phyloP scores from a whole-genome alignment of 2,888 invertebrate species.

The Hyposoter dolosus region DNA sequence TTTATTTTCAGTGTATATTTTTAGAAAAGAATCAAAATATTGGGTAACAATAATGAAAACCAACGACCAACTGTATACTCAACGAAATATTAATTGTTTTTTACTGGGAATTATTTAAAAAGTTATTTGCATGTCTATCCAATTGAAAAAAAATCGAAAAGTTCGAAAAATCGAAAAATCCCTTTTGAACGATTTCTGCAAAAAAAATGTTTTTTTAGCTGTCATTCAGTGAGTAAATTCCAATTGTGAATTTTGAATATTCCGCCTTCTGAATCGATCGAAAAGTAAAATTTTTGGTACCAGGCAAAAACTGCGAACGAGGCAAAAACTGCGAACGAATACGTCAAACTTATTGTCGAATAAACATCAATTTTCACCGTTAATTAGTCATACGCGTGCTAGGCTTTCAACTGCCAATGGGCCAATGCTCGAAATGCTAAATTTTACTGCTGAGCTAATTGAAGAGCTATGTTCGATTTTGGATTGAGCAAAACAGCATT shows the following conservation, averaged over 20 bases:
- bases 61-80: no score
- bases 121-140: no score
- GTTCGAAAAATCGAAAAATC: no score
- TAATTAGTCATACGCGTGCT: slow-evolving; percentile 6
- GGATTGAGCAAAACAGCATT: background rate
- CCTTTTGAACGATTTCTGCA: no score
- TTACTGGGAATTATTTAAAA: no score
- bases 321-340: background rate
- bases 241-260: background rate
- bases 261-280: background rate
- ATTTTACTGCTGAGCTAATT: background rate
- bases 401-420: background rate
- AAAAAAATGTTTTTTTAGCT: background rate
- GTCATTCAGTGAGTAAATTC: background rate
- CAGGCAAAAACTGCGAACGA: background rate
- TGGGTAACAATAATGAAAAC: no score
- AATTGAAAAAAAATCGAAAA: no score
- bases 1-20: no score
- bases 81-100: no score
- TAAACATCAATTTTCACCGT: slow-evolving; percentile 19
- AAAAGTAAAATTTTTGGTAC: background rate
- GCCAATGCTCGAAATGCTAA: slow-evolving; percentile 13
- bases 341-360: slow-evolving; percentile 11
- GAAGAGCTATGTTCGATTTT: slow-evolving; percentile 15
- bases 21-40: no score